These are phyloP conservation scores for Chrysopilus asiliformis DNA, from an alignment of 2,888 invertebrate species.

Conservation along the genomic window DNA sequence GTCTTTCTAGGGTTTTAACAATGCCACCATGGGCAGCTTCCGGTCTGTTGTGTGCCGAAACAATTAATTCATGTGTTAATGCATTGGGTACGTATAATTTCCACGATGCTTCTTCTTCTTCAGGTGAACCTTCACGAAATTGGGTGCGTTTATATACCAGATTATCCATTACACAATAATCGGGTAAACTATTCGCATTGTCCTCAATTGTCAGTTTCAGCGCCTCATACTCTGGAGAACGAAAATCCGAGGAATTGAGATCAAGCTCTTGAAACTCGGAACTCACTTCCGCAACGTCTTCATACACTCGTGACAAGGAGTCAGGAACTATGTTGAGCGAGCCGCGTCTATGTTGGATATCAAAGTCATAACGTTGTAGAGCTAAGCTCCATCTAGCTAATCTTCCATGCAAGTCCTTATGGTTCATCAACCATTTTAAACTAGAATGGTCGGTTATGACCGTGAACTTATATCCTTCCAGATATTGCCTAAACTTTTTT, in stretches of 20 bases:
- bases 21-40: no score
- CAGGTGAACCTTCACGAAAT: not conserved
- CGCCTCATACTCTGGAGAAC: not conserved
- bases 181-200: not conserved
- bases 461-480: no score
- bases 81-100: conserved; percentile 8
- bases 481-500: no score
- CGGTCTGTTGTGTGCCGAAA: conserved; percentile 4
- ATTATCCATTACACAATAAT: not conserved
- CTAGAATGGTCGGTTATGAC: no score
- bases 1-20: conserved; percentile 7
- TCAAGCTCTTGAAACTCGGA: not conserved
- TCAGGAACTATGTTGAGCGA: no score
- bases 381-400: no score
- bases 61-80: not conserved
- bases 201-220: not conserved
- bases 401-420: no score
- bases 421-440: no score
- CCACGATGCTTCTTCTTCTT: conserved; percentile 7
- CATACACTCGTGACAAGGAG: no score
- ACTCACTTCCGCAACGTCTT: not conserved
- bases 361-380: no score
- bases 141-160: conserved; percentile 3
- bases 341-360: no score
- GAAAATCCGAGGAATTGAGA: not conserved